These are phyloP conservation scores for Eupithecia dodoneata DNA, from an alignment of 2,888 invertebrate genomes.

Conservation along the genomic window DNA sequence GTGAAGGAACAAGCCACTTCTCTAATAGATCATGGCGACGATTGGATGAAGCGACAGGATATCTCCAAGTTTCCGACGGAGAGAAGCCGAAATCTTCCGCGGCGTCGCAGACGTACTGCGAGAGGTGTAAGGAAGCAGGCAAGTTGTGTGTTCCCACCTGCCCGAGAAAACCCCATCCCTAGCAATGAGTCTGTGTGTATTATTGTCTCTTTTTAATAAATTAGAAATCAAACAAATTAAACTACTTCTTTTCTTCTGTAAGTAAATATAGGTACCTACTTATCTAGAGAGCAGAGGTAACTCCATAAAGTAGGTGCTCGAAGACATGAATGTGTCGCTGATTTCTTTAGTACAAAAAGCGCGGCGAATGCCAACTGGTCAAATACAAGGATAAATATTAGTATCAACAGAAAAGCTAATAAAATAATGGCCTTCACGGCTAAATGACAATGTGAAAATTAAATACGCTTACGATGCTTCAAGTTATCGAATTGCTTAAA, in stretches of 20 bases:
- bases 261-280: no score
- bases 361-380: no score
- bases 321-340: background rate
- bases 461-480: no score
- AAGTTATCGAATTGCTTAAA: no score
- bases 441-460: no score
- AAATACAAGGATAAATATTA: no score
- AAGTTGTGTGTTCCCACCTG: background rate
- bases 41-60: background rate
- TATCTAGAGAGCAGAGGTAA: background rate
- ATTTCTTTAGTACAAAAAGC: background rate
- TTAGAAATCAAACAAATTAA: background rate
- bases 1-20: background rate
- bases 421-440: no score
- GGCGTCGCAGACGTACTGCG: background rate
- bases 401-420: no score
- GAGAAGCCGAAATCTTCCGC: background rate
- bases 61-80: background rate
- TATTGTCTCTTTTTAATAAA: conserved; percentile 3
- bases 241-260: background rate
- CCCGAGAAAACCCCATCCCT: background rate
- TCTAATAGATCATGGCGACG: background rate
- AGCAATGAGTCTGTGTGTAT: background rate
- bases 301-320: background rate
- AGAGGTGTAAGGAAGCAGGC: background rate